phyloP scores from a whole-genome alignment of 2,113 vertebrate species.

The Narcine bancroftii region DNA sequence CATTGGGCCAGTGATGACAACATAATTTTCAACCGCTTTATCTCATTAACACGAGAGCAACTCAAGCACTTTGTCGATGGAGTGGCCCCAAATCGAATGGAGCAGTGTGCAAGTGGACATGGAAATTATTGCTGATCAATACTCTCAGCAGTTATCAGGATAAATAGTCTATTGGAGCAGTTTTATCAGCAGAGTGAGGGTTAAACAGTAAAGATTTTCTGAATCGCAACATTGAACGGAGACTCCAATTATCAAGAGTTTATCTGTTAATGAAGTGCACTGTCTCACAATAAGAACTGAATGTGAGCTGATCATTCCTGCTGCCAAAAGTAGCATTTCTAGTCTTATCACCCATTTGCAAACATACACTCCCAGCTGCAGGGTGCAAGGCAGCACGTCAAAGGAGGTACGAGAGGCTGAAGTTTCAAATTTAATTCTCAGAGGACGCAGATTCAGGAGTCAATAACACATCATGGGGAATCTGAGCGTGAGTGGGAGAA shows the following conservation, averaged over 20 bases:
- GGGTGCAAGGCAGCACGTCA: background rate
- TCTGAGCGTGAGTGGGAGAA: background rate
- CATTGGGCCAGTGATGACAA: too few relatives aligned
- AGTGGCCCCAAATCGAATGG: background rate
- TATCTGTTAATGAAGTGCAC: background rate
- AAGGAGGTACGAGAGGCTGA: background rate
- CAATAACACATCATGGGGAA: background rate
- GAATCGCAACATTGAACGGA: background rate
- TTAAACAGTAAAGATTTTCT: background rate
- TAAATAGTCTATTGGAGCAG: background rate
- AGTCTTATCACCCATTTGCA: background rate
- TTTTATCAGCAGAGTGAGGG: background rate
- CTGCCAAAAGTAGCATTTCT: background rate
- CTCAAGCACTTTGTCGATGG: background rate
- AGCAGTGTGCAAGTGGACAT: background rate
- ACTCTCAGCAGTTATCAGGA: background rate
- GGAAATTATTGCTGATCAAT: background rate
- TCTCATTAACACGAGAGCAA: too few relatives aligned
- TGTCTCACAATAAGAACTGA: background rate
- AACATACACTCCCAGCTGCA: background rate
- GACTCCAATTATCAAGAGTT: background rate
- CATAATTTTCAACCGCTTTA: too few relatives aligned
- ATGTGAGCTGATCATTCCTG: background rate
- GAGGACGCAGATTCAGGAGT: background rate
- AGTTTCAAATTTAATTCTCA: background rate